phyloP scores from a whole-genome alignment of 2,797 vertebrate genomes.

The Eidolon dupreanum region DNA sequence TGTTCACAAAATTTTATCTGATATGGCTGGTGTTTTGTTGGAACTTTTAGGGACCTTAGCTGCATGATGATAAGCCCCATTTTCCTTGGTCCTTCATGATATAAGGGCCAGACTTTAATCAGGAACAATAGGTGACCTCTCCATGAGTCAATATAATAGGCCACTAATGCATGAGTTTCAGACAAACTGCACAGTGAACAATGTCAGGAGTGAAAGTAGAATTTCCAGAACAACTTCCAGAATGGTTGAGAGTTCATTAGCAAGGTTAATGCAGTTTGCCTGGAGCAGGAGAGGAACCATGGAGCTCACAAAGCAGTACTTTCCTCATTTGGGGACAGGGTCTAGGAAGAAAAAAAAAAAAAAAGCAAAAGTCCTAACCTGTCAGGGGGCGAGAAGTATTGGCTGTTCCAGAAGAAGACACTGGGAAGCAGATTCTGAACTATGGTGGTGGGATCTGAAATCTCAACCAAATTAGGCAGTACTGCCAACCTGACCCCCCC shows the following conservation, averaged over 20 bases:
- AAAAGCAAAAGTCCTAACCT: not conserved
- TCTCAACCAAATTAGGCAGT: not conserved
- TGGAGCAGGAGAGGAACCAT: not conserved
- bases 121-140: not conserved
- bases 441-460: not conserved
- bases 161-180: not conserved
- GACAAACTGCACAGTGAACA: not conserved
- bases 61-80: not conserved
- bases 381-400: not conserved
- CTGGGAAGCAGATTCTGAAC: not conserved
- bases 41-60: not conserved
- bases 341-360: not conserved
- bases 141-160: not conserved
- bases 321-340: not conserved
- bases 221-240: constrained; percentile 2
- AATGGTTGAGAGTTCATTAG: not conserved
- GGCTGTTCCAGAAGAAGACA: not conserved
- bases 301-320: not conserved
- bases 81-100: not conserved
- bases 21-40: not conserved
- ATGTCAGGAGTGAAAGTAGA: not conserved
- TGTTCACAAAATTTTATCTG: not conserved
- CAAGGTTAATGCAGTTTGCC: not conserved
- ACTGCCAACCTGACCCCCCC: too few relatives aligned
- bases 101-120: not conserved